These are phyloP conservation scores for Lampris megalopsis DNA, from an alignment of 2,113 vertebrate species.

Conservation along the genomic window DNA sequence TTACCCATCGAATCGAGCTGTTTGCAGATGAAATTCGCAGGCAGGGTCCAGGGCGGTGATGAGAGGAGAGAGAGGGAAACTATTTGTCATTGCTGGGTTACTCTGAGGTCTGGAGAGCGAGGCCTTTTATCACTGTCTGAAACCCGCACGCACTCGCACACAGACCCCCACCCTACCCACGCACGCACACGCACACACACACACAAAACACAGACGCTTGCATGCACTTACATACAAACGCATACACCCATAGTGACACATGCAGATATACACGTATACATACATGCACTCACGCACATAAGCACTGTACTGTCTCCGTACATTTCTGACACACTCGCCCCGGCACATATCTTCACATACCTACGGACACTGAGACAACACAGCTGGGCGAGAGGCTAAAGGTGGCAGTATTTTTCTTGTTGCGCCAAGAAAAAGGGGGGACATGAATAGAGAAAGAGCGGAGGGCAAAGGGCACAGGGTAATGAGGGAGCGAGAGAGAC, in stretches of 20 bases:
- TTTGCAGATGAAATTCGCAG: constrained; percentile 83
- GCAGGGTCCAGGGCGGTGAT: constrained; percentile 58
- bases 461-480: too few species aligned
- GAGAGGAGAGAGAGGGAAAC: constrained; percentile 68
- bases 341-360: constrained; percentile 43
- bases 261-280: background rate
- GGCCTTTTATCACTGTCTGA: constrained; percentile 69
- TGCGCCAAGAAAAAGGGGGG: too few species aligned
- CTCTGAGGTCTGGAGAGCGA: constrained; percentile 65
- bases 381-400: constrained; percentile 66
- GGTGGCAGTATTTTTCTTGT: constrained; percentile 32
- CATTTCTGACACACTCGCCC: constrained; percentile 50
- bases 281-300: background rate
- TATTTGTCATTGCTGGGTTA: constrained; percentile 78
- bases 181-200: constrained; percentile 8
- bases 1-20: constrained; percentile 72
- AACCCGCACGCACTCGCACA: constrained; percentile 27
- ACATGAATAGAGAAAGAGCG: too few species aligned
- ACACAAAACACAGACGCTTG: constrained; percentile 33
- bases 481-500: too few species aligned
- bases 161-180: constrained; percentile 7
- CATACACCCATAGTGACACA: constrained; percentile 19
- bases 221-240: constrained; percentile 22
- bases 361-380: constrained; percentile 70
- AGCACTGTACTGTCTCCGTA: constrained; percentile 48